Conservation (phyloP, 1,140 invertebrate genomes). For the Sipha flava region DNA sequence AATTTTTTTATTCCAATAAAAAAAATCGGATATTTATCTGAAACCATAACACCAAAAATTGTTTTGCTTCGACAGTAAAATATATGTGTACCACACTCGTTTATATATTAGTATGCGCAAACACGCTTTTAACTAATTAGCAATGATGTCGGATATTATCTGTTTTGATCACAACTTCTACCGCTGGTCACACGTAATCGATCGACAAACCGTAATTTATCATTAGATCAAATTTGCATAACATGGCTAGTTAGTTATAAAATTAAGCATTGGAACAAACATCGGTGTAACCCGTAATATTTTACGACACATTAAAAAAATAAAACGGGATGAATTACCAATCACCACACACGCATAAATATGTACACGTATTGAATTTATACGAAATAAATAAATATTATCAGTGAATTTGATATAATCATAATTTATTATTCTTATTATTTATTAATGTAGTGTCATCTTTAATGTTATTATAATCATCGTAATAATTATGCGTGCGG, state of each 20-base stretch:
- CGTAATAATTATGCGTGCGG: neutral
- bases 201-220: constrained; percentile 13
- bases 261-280: neutral
- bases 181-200: neutral
- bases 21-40: too few relatives aligned
- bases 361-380: neutral
- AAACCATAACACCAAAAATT: too few relatives aligned
- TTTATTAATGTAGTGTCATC: too few relatives aligned
- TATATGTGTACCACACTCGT: neutral
- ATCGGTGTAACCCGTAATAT: neutral
- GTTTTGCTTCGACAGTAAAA: too few relatives aligned
- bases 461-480: neutral
- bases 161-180: neutral
- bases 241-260: neutral
- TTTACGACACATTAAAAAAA: neutral
- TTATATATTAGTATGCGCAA: neutral
- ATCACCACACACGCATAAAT: neutral
- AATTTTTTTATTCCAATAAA: too few relatives aligned
- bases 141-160: constrained; percentile 10
- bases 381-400: neutral
- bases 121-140: constrained; percentile 18
- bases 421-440: too few relatives aligned
- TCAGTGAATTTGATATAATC: too few relatives aligned
- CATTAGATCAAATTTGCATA: constrained; percentile 16
- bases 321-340: neutral